Evolutionary conservation across 2,888 invertebrate species (phyloP).

Genomic region (Apamea crenata): DNA sequence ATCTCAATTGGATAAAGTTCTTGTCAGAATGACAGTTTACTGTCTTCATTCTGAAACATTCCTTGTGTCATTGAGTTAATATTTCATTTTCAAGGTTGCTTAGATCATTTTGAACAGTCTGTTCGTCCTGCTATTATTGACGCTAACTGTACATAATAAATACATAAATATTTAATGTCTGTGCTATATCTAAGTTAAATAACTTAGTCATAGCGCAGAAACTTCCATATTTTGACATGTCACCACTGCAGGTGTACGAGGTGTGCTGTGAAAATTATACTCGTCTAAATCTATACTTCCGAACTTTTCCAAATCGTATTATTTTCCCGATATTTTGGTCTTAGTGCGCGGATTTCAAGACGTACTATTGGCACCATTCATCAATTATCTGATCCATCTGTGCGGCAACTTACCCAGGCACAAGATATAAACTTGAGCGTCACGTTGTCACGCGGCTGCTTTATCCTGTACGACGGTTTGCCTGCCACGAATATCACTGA

Average conservation of each 20-base stretch:
- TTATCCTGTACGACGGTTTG: conserved; percentile 92
- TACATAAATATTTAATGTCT: not conserved
- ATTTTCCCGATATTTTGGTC: not conserved
- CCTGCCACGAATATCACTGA: conserved; percentile 93
- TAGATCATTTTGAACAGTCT: no score
- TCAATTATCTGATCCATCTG: conserved; percentile 16
- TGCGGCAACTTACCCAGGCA: conserved; percentile 82
- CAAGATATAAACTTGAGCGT: conserved; percentile 93
- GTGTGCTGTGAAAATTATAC: not conserved
- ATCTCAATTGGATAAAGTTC: no score
- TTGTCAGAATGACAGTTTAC: no score
- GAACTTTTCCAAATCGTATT: not conserved
- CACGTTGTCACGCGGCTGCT: conserved; percentile 93
- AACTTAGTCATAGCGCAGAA: not conserved
- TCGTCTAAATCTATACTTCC: not conserved
- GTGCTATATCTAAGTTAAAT: not conserved
- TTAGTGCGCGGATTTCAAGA: not conserved
- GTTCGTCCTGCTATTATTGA: no score
- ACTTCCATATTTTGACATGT: not conserved
- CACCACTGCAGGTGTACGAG: not conserved
- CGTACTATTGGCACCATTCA: conserved; percentile 16
- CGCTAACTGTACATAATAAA: not conserved
- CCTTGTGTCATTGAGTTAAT: no score
- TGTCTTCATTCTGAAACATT: no score
- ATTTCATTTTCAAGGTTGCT: no score